A percentile compares a stretch with the other conserved stretches of the same genome.
phyloP scores from a whole-genome alignment of 2,888 invertebrate genomes.

The Leptinotarsa peninsularis region DNA sequence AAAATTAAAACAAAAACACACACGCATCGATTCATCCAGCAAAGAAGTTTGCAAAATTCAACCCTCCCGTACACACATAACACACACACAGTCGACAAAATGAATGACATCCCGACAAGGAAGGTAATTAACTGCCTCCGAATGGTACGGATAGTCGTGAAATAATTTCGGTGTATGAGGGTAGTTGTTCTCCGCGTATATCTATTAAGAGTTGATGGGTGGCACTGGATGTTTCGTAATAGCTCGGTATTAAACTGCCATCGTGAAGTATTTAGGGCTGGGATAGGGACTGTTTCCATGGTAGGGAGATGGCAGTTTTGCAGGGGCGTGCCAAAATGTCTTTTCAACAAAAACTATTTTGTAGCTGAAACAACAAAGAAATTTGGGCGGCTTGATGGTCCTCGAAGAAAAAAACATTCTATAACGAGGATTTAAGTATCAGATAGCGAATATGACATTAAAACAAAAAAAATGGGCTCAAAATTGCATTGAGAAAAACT shows the following conservation, averaged over 20 bases:
- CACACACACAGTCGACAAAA: conserved; percentile 25
- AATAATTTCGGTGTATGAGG: conserved; percentile 42
- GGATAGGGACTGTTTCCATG: conserved; percentile 27
- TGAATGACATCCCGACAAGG: conserved; percentile 43
- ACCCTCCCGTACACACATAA: not conserved
- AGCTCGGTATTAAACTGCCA: conserved; percentile 54
- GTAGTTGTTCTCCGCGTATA: conserved; percentile 44
- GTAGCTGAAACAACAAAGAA: too few species aligned
- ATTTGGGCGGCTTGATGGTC: too few species aligned
- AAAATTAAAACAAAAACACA: too few species aligned
- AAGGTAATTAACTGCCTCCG: conserved; percentile 43
- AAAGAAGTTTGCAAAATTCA: not conserved
- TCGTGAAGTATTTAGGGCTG: conserved; percentile 51
- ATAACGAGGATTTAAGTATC: too few species aligned
- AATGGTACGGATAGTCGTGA: conserved; percentile 36
- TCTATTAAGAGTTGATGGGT: conserved; percentile 47
- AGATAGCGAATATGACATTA: too few species aligned
- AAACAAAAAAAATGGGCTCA: too few species aligned
- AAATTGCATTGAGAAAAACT: too few species aligned
- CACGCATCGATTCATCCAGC: not conserved
- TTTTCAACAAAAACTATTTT: not conserved
- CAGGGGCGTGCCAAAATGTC: not conserved
- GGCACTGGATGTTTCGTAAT: conserved; percentile 48
- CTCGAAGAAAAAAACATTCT: too few species aligned
- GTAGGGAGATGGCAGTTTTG: not conserved